phyloP scores from a whole-genome alignment of 2,888 invertebrate species.

The Thyatira batis region DNA sequence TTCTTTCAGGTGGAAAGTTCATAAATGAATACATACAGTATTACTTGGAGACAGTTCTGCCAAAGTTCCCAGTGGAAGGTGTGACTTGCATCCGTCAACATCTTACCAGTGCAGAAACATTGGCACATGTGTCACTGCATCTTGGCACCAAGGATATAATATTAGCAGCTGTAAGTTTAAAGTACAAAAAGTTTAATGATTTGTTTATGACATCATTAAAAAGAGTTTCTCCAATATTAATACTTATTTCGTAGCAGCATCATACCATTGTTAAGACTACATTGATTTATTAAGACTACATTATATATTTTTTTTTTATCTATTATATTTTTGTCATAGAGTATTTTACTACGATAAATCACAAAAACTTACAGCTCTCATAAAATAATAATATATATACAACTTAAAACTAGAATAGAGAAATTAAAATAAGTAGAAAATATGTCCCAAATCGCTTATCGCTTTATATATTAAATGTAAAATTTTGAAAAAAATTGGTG shows the following conservation, averaged over 20 bases:
- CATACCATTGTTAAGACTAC: too few species aligned
- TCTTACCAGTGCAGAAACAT: constrained; percentile 84
- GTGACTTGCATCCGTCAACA: constrained; percentile 85
- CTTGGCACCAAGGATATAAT: constrained; percentile 93
- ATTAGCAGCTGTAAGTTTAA: constrained; percentile 86
- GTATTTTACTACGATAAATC: too few species aligned
- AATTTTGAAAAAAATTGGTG: background rate
- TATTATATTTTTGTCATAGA: too few species aligned
- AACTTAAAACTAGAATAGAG: too few species aligned
- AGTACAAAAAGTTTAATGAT: background rate
- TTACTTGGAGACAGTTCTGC: constrained; percentile 87
- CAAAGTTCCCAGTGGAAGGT: constrained; percentile 89
- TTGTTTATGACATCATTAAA: background rate
- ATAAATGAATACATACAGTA: constrained; percentile 84
- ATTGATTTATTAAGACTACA: too few species aligned
- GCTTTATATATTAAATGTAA: constrained; percentile 1
- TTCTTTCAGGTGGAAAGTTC: constrained; percentile 83
- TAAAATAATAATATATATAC: too few species aligned
- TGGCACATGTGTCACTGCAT: constrained; percentile 87
- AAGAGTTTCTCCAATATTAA: background rate
- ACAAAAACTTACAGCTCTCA: too few species aligned
- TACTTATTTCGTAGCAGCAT: too few species aligned
- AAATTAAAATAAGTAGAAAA: too few species aligned
- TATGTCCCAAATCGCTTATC: constrained; percentile 5
- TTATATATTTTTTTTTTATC: too few species aligned